Evolutionary conservation across 2,888 invertebrate genomes (phyloP).

Genomic region (Tachina grossa): DNA sequence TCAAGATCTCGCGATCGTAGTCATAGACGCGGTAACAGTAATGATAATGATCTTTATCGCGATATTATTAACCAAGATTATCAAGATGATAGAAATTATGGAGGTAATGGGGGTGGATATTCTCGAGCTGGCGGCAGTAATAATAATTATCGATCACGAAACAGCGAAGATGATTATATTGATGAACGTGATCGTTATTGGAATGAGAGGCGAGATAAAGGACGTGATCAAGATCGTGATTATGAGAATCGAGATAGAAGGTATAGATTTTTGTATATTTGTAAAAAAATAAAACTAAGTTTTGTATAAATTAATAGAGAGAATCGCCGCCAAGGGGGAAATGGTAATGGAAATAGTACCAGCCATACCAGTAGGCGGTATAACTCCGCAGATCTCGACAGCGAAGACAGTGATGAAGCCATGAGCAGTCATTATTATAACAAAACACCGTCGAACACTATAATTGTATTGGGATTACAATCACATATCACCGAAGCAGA

Average conservation of each 20-base stretch:
- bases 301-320: constrained; percentile 68
- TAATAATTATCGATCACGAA: constrained; percentile 73
- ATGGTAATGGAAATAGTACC: constrained; percentile 65
- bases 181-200: constrained; percentile 74
- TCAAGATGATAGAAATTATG: constrained; percentile 76
- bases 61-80: constrained; percentile 82
- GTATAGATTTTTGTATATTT: constrained; percentile 59
- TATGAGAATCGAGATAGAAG: constrained; percentile 75
- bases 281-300: not conserved
- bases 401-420: constrained; percentile 79
- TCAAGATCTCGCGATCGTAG: constrained; percentile 81
- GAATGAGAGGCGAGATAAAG: constrained; percentile 73
- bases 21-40: constrained; percentile 74
- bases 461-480: constrained; percentile 89
- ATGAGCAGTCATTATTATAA: constrained; percentile 84
- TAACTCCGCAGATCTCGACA: constrained; percentile 77
- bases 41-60: constrained; percentile 81
- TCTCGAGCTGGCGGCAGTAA: constrained; percentile 73
- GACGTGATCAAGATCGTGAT: constrained; percentile 76
- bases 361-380: constrained; percentile 74
- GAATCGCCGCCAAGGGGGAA: constrained; percentile 70
- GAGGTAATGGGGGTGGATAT: constrained; percentile 62
- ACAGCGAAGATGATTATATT: constrained; percentile 73
- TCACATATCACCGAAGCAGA: constrained; percentile 90
- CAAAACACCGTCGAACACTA: constrained; percentile 87